phyloP scores from a whole-genome alignment of 2,888 invertebrate genomes.

The Criorhina ranunculi region DNA sequence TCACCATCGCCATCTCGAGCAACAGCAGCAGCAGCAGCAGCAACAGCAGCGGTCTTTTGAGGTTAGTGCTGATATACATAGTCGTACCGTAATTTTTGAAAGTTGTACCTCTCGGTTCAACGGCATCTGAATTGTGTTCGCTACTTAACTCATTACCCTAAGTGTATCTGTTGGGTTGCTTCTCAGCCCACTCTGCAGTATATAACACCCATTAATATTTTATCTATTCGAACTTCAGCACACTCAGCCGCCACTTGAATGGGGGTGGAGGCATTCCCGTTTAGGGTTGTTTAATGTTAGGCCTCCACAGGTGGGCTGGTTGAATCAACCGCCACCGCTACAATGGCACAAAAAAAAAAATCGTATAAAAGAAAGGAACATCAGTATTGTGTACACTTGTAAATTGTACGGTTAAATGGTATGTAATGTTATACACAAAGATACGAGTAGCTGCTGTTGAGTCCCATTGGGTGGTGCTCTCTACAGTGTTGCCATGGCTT shows the following conservation, averaged over 20 bases:
- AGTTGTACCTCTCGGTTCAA: slow-evolving; percentile 22
- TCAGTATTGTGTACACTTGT: slow-evolving; percentile 28
- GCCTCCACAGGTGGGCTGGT: slow-evolving; percentile 43
- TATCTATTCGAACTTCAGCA: slow-evolving; percentile 38
- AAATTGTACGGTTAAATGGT: slow-evolving; percentile 54
- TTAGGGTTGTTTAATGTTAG: slow-evolving; percentile 26
- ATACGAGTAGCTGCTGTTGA: slow-evolving; percentile 20
- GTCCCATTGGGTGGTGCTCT: slow-evolving; percentile 24
- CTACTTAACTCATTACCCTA: slow-evolving; percentile 60
- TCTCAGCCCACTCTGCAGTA: slow-evolving; percentile 18
- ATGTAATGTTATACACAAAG: slow-evolving; percentile 52
- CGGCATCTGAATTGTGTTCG: slow-evolving; percentile 38
- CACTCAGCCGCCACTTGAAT: slow-evolving; percentile 2
- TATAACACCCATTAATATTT: slow-evolving; percentile 31
- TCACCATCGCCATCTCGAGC: slow-evolving; percentile 5
- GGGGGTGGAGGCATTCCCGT: neutral
- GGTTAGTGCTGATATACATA: slow-evolving; percentile 26
- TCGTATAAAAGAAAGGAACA: neutral
- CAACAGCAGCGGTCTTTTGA: slow-evolving; percentile 21
- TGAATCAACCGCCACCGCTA: neutral
- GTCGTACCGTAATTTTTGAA: slow-evolving; percentile 16
- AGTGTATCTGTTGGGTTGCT: slow-evolving; percentile 39
- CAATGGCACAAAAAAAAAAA: neutral
- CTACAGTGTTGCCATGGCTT: slow-evolving; percentile 31
- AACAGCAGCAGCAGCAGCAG: too few species aligned